Base-by-base conservation (phyloP, 53 echinoderm and acorn worm species). In the Astropecten irregularis region DNA sequence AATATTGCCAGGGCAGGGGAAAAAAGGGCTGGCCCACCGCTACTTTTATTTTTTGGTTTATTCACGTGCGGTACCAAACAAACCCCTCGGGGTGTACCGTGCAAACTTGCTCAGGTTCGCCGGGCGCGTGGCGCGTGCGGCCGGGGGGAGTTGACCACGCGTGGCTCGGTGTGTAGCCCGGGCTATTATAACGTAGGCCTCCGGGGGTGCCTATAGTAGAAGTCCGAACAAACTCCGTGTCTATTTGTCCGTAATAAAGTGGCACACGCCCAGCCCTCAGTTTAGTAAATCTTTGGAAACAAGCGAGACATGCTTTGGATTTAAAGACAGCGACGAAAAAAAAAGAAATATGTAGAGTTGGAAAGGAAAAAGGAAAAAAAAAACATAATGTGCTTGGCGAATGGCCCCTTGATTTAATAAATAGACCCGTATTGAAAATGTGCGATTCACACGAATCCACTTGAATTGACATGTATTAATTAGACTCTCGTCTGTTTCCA, bases 401-500 rank as follows among this genome's bases (percentile, higher is more conserved):
- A 19, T n/a, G 53, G 38, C 55, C 55, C 39, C 10, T 38, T 73
- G 73, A 32, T 36, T 73, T 20, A 21, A 73, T 38, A 54, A 37
- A 73, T 53, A 73, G 38, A 14, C 36, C 20, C 73, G 55, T 58
- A 40, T 76, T 76, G 76, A 76, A 76, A 54, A 39, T 76, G 57
- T 76, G 76, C 58, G 38, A 38, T 76, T 76, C 58, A 56, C 76
- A 76, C 56, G 76, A 76, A 57, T 76, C 25, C 56, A 76, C 56
- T 58, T 54, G 38, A 76, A 76, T 76, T 38, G 40, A 34, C 55
- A 76, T 27, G 56, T 57, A 58, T 58, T 57, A 57, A 57, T 76
- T 73, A 73, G 56, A 54, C 37, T 36, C 38, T 26, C 56, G 26
- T 67, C 67, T 40, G 40, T 68, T 76, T 76, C 58, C 34, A 40